Evolutionary conservation across 2,113 vertebrate species (phyloP).

Genomic region (Lipotes vexillifer): DNA sequence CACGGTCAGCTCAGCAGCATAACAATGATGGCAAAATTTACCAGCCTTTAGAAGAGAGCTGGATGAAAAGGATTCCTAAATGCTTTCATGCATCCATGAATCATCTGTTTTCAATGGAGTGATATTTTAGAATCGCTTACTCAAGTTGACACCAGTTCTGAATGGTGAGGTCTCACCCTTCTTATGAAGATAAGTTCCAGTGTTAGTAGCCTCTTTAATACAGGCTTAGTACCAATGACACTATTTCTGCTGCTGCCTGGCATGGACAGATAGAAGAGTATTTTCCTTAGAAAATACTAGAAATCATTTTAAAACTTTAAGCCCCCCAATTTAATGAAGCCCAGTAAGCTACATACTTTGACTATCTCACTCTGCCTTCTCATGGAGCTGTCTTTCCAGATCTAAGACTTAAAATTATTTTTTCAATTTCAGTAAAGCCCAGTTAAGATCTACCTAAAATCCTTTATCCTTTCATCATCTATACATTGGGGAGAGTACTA

Average conservation of each 20-base stretch:
- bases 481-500: background rate
- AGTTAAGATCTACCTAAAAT: background rate
- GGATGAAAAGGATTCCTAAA: constrained; percentile 47
- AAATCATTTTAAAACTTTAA: constrained; percentile 31
- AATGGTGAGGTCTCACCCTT: constrained; percentile 57
- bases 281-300: constrained; percentile 30
- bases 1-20: constrained; percentile 46
- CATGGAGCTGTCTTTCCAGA: background rate
- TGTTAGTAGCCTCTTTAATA: constrained; percentile 41
- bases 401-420: background rate
- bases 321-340: background rate
- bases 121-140: constrained; percentile 48
- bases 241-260: background rate
- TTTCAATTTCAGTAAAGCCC: background rate
- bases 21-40: constrained; percentile 45
- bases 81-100: constrained; percentile 13
- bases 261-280: background rate
- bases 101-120: constrained; percentile 50
- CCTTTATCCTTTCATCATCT: background rate
- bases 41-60: constrained; percentile 39
- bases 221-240: constrained; percentile 41
- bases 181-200: constrained; percentile 35
- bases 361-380: background rate
- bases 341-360: background rate
- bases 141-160: constrained; percentile 56